These are phyloP conservation scores for Lasius platythorax DNA, from an alignment of 2,888 invertebrate genomes.

Conservation along the genomic window DNA sequence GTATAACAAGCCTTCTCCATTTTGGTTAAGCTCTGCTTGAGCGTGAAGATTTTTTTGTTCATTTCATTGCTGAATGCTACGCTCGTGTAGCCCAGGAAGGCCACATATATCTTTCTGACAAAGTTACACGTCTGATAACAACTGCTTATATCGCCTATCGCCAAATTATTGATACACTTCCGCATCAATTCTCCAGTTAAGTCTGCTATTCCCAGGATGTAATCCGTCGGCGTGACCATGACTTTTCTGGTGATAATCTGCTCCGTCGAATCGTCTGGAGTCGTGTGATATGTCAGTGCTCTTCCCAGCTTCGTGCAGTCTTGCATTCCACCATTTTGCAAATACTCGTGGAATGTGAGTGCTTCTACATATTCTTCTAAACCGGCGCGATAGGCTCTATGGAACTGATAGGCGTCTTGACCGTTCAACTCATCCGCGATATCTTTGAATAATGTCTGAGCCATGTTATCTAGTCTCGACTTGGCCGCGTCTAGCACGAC, in stretches of 20 bases:
- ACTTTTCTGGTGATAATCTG: constrained; percentile 70
- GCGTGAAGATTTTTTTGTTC: constrained; percentile 90
- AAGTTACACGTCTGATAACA: constrained; percentile 91
- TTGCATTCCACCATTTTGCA: constrained; percentile 88
- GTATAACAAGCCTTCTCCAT: constrained; percentile 95
- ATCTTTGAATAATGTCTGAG: constrained; percentile 88
- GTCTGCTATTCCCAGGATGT: constrained; percentile 93
- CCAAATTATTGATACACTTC: constrained; percentile 93
- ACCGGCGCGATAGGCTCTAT: constrained; percentile 90
- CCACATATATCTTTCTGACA: constrained; percentile 90
- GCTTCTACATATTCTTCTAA: constrained; percentile 96
- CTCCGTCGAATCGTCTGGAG: constrained; percentile 61
- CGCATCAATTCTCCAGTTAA: constrained; percentile 97
- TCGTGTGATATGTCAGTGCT: constrained; percentile 86
- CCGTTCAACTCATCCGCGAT: constrained; percentile 92
- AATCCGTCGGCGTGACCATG: constrained; percentile 87
- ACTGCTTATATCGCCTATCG: constrained; percentile 91
- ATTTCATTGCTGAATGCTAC: constrained; percentile 88
- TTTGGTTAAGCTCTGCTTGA: constrained; percentile 92
- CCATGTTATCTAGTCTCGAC: constrained; percentile 89
- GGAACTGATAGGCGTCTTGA: constrained; percentile 91
- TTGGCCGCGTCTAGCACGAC: constrained; percentile 89
- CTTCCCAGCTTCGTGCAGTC: constrained; percentile 88
- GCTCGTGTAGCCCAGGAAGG: constrained; percentile 88
- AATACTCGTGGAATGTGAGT: constrained; percentile 91